Evolutionary conservation across 2,113 vertebrate species (phyloP).

Genomic region (Microcebus lehilahytsara): DNA sequence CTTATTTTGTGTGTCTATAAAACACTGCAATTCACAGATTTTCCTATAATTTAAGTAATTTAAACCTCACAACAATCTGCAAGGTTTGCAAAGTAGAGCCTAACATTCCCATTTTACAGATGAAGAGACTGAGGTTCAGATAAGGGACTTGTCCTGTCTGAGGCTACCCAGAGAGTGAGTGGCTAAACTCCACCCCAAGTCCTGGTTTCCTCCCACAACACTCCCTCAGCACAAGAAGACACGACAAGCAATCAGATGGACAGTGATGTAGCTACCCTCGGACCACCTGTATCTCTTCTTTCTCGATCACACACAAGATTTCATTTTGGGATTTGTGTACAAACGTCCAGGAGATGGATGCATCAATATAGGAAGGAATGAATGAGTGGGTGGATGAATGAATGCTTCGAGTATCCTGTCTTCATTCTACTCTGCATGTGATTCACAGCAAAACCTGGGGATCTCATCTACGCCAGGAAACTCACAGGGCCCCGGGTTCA

Average conservation of each 20-base stretch:
- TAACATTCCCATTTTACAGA: background rate
- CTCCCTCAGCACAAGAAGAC: background rate
- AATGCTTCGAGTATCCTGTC: background rate
- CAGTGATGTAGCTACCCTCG: too few species aligned
- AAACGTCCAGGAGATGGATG: background rate
- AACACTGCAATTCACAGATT: background rate
- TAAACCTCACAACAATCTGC: background rate
- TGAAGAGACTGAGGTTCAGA: constrained; percentile 11
- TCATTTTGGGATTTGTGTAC: background rate
- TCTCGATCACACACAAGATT: background rate
- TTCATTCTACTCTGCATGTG: background rate
- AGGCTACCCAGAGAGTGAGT: background rate
- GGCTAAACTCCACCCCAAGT: background rate
- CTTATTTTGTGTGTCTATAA: background rate
- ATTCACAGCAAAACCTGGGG: background rate
- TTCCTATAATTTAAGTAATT: background rate
- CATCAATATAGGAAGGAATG: background rate
- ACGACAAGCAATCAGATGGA: background rate
- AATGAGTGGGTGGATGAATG: background rate
- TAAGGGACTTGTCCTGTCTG: background rate
- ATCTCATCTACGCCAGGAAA: background rate
- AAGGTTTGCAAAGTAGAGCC: background rate
- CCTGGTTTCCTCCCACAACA: background rate
- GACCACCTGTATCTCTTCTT: background rate
- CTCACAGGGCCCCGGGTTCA: background rate